Evolutionary conservation across 2,888 invertebrate genomes (phyloP).

Genomic region (Drosophila formosana): DNA sequence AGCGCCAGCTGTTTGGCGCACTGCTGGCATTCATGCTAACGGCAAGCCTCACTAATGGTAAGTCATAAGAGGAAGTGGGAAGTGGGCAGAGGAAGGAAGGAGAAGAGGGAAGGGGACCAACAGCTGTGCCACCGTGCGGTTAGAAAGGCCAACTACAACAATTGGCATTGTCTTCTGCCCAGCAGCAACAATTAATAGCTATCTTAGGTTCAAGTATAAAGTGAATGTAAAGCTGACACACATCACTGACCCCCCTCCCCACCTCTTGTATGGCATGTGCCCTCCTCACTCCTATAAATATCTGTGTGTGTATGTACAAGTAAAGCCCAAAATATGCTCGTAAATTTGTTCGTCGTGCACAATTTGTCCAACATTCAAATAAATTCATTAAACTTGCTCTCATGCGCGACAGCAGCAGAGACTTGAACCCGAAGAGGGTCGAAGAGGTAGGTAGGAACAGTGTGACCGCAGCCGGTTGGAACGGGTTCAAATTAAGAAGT

Average conservation of each 20-base stretch:
- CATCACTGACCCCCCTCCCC: constrained; percentile 43
- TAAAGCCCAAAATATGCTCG: constrained; percentile 63
- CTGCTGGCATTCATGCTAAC: constrained; percentile 62
- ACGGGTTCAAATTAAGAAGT: constrained; percentile 38
- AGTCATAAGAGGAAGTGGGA: constrained; percentile 43
- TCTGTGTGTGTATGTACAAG: constrained; percentile 21
- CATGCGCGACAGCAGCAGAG: constrained; percentile 47
- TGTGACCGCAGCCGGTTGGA: constrained; percentile 51
- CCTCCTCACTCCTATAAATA: constrained; percentile 8
- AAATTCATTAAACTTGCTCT: constrained; percentile 78
- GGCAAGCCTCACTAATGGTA: constrained; percentile 68
- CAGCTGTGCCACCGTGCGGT: constrained; percentile 36
- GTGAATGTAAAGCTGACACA: constrained; percentile 79
- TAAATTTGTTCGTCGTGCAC: constrained; percentile 79
- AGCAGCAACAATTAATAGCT: constrained; percentile 63
- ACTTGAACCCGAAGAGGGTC: constrained; percentile 49
- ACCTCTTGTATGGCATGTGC: constrained; percentile 44
- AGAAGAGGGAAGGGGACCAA: constrained; percentile 25
- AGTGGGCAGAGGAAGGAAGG: not conserved
- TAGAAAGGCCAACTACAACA: constrained; percentile 53
- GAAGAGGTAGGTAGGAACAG: constrained; percentile 36
- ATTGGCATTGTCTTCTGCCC: constrained; percentile 34
- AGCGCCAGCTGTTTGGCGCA: constrained; percentile 75
- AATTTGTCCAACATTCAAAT: constrained; percentile 81
- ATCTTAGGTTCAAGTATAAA: constrained; percentile 71